Evolutionary conservation across 2,113 vertebrate genomes (phyloP).

Genomic region (Delphinus delphis): DNA sequence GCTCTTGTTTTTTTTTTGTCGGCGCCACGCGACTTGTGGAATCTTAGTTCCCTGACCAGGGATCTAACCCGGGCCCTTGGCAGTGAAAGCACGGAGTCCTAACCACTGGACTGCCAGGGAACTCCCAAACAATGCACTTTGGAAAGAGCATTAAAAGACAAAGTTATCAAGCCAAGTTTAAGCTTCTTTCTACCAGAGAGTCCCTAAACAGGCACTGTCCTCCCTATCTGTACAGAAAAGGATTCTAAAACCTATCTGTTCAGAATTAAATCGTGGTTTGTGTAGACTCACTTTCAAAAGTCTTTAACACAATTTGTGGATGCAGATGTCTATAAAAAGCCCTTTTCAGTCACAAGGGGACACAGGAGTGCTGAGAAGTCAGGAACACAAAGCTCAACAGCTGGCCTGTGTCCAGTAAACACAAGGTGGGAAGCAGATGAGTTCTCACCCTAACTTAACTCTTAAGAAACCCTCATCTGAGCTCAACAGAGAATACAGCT

Average conservation of each 20-base stretch:
- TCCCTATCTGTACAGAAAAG: not conserved
- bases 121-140: not conserved
- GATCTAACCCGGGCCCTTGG: not conserved
- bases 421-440: not conserved
- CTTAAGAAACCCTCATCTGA: not conserved
- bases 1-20: not conserved
- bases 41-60: not conserved
- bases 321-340: not conserved
- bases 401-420: not conserved
- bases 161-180: not conserved
- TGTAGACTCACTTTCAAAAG: not conserved
- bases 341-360: not conserved
- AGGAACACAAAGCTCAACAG: not conserved
- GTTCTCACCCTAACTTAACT: not conserved
- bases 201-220: not conserved
- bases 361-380: not conserved
- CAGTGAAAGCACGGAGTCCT: not conserved
- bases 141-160: not conserved
- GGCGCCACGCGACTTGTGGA: not conserved
- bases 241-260: not conserved
- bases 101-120: not conserved
- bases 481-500: not conserved
- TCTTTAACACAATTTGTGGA: not conserved
- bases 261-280: not conserved
- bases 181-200: not conserved